Base-by-base conservation (phyloP, 2,113 vertebrate species). In the Chaenocephalus aceratus region DNA sequence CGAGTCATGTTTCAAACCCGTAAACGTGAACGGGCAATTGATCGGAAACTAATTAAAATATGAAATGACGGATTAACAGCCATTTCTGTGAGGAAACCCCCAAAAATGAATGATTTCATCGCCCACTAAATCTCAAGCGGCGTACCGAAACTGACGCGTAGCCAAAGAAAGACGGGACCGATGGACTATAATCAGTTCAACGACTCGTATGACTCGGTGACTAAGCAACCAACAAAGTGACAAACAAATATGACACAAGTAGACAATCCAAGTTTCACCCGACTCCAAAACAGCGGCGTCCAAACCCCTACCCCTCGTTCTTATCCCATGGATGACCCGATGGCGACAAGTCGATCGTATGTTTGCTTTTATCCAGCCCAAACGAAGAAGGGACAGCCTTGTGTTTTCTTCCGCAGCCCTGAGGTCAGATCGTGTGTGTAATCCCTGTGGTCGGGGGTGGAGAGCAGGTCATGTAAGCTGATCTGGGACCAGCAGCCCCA, bases 381-480 rank as follows among this genome's bases (percentile, higher is more conserved):
- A 30, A 30, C 30, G 30, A 30, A 30, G 30, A 30, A 30, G 30
- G 30, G 30, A 14, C 62, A 48, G 77, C 63, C 41, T 36, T 21
- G 51, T 18, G 60, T 26, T 73, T 53, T 2, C 21, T 3, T 16
- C 46, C 73, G 73, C 56, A 46, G 57, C 12, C 83, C 26, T 34
- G 85, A 75, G 85, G 84, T 89, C 88, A 89, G 85, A 60, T 58
- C 1, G 48, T 74, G 86, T 60, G 44, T 48, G 75, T 79, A 73
- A 80, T 87, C 73, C 70, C 65, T 82, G 82, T 45, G 80, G 70
- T 86, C 61, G 16, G 67, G 58, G 82, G 69, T 83, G 58, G 75
- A 59, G 57, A 57, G 77, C 75, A 45, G 82, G 80, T 87, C 78
- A 72, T 77, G 88, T 84, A 86, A 87, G 46, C 80, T 59, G 87